A percentile compares a stretch with the other conserved stretches of the same genome.
Conservation (phyloP, 2,797 vertebrate species). For the Ctenopoma kingsleyae region DNA sequence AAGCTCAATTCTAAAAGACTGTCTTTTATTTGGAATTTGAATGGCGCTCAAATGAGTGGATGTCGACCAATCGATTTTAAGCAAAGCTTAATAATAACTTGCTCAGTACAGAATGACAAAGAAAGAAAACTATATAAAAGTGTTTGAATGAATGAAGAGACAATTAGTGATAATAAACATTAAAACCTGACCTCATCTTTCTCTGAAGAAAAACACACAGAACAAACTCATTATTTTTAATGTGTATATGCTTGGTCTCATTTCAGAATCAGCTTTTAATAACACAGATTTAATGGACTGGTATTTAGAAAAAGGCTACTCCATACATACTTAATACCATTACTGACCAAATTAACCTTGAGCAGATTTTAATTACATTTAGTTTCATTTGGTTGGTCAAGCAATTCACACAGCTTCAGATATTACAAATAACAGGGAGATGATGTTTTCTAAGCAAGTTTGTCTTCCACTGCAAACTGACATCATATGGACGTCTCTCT, state of each 20-base stretch:
- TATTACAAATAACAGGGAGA: constrained; percentile 87
- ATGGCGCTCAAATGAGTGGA: constrained; percentile 76
- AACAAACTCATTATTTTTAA: constrained; percentile 84
- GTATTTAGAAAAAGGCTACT: constrained; percentile 97
- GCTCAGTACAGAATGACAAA: constrained; percentile 2
- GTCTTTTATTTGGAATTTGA: constrained; percentile 68
- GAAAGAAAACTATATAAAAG: constrained; percentile 35
- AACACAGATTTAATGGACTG: constrained; percentile 98
- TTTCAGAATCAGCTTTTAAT: constrained; percentile 96
- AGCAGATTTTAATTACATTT: constrained; percentile 98
- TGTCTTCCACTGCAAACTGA: constrained; percentile 31
- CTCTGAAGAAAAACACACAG: constrained; percentile 80
- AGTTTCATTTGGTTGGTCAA: constrained; percentile 96
- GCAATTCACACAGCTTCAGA: constrained; percentile 89
- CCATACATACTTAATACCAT: constrained; percentile 98
- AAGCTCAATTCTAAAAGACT: constrained; percentile 52
- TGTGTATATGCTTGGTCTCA: constrained; percentile 96
- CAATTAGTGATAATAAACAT: constrained; percentile 86
- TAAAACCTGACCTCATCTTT: constrained; percentile 86
- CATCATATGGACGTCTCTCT: background rate
- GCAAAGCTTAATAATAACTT: constrained; percentile 56
- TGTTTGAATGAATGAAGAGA: constrained; percentile 72
- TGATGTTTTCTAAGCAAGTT: constrained; percentile 76
- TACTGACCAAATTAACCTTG: constrained; percentile 99
- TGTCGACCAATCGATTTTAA: constrained; percentile 66